These are phyloP conservation scores for Entomobrya proxima DNA, from an alignment of 2,888 invertebrate genomes.

Conservation along the genomic window DNA sequence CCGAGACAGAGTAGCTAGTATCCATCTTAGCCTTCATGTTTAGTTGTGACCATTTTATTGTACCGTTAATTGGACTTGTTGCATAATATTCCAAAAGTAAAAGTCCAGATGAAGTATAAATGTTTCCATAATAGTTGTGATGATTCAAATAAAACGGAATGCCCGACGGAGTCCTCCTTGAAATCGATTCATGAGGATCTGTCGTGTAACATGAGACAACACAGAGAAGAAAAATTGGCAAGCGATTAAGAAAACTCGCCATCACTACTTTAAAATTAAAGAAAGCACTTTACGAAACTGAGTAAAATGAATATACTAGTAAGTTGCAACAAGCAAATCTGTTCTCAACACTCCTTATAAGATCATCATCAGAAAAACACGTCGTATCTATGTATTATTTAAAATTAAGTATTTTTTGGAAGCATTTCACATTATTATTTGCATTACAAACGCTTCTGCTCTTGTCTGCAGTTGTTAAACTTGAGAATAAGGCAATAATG, in stretches of 20 bases:
- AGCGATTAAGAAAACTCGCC: too few species aligned
- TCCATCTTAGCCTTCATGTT: not conserved
- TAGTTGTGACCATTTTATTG: too few species aligned
- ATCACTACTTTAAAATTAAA: too few species aligned
- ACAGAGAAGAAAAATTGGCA: not conserved
- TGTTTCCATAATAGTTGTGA: not conserved
- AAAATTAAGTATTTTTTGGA: too few species aligned
- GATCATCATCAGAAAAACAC: too few species aligned
- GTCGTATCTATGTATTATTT: not conserved
- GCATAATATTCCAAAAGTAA: conserved; percentile 33
- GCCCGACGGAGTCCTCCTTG: conserved; percentile 49
- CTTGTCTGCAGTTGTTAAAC: too few species aligned
- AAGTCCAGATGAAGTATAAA: conserved; percentile 33
- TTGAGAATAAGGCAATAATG: too few species aligned
- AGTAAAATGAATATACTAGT: too few species aligned
- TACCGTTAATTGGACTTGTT: not conserved
- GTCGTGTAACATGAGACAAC: not conserved
- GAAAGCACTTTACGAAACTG: too few species aligned
- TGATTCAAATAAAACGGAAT: conserved; percentile 44
- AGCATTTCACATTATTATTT: too few species aligned
- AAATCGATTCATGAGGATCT: conserved; percentile 57
- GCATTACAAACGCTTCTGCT: too few species aligned
- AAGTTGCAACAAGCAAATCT: not conserved
- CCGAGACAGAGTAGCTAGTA: not conserved
- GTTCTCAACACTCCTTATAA: not conserved